Evolutionary conservation across 2,888 invertebrate species (phyloP).

Genomic region (Scelioninae gen. 2): DNA sequence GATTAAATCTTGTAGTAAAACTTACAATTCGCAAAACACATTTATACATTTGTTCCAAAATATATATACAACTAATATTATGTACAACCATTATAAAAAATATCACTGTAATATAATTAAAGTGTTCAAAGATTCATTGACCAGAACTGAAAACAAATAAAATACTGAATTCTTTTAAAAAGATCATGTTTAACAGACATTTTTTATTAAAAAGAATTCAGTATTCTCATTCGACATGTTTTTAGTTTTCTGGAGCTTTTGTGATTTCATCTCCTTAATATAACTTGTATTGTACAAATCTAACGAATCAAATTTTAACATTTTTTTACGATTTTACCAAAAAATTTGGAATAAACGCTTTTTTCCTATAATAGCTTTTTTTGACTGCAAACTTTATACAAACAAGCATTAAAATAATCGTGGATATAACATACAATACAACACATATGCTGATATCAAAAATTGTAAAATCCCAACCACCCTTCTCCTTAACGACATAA

Average conservation of each 20-base stretch:
- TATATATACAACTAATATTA: constrained; percentile 43
- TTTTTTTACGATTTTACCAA: constrained; percentile 80
- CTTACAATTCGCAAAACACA: constrained; percentile 20
- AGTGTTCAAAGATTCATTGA: constrained; percentile 26
- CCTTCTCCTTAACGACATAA: constrained; percentile 61
- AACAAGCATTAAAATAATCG: constrained; percentile 84
- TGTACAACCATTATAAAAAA: constrained; percentile 38
- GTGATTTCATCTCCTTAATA: constrained; percentile 1
- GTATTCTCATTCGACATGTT: neutral
- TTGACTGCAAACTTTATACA: constrained; percentile 85
- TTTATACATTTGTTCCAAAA: constrained; percentile 29
- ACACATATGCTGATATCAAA: constrained; percentile 87
- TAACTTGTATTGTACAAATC: constrained; percentile 13
- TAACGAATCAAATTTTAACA: constrained; percentile 8
- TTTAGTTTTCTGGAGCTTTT: neutral
- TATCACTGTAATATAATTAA: constrained; percentile 33
- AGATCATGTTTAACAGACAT: neutral
- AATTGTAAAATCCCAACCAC: constrained; percentile 78
- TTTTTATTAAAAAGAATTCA: neutral
- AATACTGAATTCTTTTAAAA: neutral
- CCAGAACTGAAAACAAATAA: too few species aligned
- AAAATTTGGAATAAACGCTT: constrained; percentile 82
- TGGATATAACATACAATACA: constrained; percentile 84
- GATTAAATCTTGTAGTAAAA: constrained; percentile 3
- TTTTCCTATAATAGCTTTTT: constrained; percentile 84